phyloP scores from a whole-genome alignment of 2,888 invertebrate species.

The Diaphora mendica region DNA sequence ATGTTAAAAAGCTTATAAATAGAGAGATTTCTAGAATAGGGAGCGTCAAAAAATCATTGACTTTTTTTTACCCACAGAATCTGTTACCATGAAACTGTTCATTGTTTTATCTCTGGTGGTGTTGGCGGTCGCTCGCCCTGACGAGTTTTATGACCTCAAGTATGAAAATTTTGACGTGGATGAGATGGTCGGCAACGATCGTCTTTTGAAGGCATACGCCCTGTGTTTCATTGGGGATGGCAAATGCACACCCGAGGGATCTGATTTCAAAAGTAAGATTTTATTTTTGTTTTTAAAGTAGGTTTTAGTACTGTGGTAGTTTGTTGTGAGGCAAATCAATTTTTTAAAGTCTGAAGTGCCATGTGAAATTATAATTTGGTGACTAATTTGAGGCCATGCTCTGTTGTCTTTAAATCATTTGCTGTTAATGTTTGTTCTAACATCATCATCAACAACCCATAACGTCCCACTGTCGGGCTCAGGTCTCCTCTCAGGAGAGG shows the following conservation, averaged over 20 bases:
- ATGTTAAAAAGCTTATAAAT: too few species aligned
- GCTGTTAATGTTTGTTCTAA: not conserved
- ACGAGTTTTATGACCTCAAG: constrained; percentile 42
- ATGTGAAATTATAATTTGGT: too few species aligned
- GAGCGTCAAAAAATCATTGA: too few species aligned
- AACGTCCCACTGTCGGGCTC: too few species aligned
- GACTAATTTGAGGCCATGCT: not conserved
- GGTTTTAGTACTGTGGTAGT: not conserved
- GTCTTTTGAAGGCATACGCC: constrained; percentile 15
- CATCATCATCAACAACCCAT: too few species aligned
- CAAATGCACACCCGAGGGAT: constrained; percentile 19
- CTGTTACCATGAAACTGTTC: constrained; percentile 58
- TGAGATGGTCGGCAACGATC: constrained; percentile 6
- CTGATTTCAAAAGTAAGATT: constrained; percentile 12
- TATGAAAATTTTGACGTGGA: constrained; percentile 20
- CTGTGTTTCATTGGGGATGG: constrained; percentile 14
- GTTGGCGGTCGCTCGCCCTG: constrained; percentile 14
- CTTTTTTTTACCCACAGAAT: constrained; percentile 1
- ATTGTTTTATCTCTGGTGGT: constrained; percentile 28
- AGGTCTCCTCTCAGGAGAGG: too few species aligned
- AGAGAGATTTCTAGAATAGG: too few species aligned
- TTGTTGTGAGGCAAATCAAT: not conserved
- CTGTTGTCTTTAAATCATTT: not conserved
- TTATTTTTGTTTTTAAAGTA: not conserved
- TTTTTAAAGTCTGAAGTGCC: not conserved